Base-by-base conservation (phyloP, 2,797 vertebrate genomes). In the Onychomys leucogaster region DNA sequence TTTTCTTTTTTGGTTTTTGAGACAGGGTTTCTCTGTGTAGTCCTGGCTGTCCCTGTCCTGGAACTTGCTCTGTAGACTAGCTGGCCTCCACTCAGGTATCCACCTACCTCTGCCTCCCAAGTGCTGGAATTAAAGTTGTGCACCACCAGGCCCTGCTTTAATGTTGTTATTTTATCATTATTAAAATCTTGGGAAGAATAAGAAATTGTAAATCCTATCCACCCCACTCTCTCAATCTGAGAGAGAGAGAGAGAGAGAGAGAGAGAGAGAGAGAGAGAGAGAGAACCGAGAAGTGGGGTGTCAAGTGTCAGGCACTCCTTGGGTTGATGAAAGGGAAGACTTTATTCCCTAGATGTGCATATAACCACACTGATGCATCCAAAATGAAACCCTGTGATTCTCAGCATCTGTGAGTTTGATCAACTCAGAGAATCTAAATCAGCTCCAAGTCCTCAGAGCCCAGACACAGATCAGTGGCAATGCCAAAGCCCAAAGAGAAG, bases 391-490 rank as follows among this genome's bases (percentile, higher is more conserved):
- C 10, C 84, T 94, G 65, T 67, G 83, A 77, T 87, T 89, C n/a
- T 93, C 34, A 80, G 86, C 52, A 84, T 43, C 94, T 94, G 63
- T 92, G 80, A 86, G 16, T 67, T 80, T 76, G 46, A 84, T 46
- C 41, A 73, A 59, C 61, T 87, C 85, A 81, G 7, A 80, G 55
- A 65, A 88, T 83, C 90, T 80, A 85, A 89, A 84, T 52, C 34
- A 90, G 83, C 32, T n/a, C 37, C n/a, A 17, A 37, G n/a, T 81
- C 37, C 25, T 55, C 71, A 34, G 63, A 2, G 14, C 57, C 61
- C 34, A 91, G 71, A 84, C 55, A 77, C 37, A 52, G 41, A 55
- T 16, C 71, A 34, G 61, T 6, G 77, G 91, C 34, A 2, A 52
- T 5, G 57, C 59, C 83, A 69, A 49, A 76, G 57, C 25, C 34